Evolutionary conservation across 2,888 invertebrate species (phyloP).

Genomic region (Chrysopilus asiliformis): DNA sequence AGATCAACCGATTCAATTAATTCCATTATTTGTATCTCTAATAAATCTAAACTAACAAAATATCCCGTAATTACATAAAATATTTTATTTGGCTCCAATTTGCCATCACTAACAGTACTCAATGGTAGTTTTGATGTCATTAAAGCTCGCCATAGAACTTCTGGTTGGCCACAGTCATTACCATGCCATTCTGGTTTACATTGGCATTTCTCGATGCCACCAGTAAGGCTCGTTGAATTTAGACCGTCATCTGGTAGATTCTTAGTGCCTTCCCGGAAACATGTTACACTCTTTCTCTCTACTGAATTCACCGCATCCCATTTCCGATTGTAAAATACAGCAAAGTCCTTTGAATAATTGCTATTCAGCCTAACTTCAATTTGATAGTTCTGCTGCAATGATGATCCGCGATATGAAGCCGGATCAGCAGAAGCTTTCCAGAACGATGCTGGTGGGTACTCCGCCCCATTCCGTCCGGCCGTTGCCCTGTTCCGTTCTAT

Average conservation of each 20-base stretch:
- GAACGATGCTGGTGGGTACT: not conserved
- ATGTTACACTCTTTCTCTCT: slow-evolving; percentile 8
- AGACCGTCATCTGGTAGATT: slow-evolving; percentile 1
- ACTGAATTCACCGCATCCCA: not conserved
- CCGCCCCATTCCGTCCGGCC: not conserved
- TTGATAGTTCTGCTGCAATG: not conserved
- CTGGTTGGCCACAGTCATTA: slow-evolving; percentile 50
- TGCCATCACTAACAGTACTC: slow-evolving; percentile 13
- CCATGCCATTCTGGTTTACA: slow-evolving; percentile 52
- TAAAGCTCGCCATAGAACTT: slow-evolving; percentile 51
- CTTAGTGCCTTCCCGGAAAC: slow-evolving; percentile 12
- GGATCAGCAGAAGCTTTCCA: not conserved
- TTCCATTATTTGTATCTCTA: slow-evolving; percentile 48
- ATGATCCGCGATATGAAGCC: not conserved
- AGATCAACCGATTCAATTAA: slow-evolving; percentile 47
- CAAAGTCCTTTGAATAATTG: too few relatives aligned
- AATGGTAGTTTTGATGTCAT: slow-evolving; percentile 38
- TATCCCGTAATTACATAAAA: slow-evolving; percentile 43
- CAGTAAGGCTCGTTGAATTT: not conserved
- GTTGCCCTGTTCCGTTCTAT: not conserved
- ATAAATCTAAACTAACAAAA: slow-evolving; percentile 39
- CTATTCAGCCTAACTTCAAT: not conserved
- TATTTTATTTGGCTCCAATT: slow-evolving; percentile 38
- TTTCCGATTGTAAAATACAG: too few relatives aligned
- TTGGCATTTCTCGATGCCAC: slow-evolving; percentile 28